Evolutionary conservation across 2,888 invertebrate species (phyloP).

Genomic region (Caenorhabditis sp.): DNA sequence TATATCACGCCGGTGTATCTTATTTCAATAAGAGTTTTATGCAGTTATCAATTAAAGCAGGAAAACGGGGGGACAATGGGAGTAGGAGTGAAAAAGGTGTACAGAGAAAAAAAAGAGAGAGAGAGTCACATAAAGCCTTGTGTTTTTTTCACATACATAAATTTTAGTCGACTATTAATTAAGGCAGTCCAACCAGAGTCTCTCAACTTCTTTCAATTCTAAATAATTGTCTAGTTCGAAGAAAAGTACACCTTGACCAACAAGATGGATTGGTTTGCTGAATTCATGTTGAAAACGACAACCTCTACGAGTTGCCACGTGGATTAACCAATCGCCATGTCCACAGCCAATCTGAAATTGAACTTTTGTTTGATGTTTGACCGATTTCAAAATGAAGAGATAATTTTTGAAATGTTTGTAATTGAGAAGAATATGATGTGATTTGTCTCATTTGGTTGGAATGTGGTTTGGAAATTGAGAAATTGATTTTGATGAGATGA

Average conservation of each 20-base stretch:
- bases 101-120: too few relatives aligned
- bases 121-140: too few relatives aligned
- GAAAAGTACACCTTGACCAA: constrained; percentile 41
- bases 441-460: not conserved
- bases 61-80: too few relatives aligned
- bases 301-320: constrained; percentile 37
- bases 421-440: not conserved
- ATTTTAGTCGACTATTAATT: constrained; percentile 8
- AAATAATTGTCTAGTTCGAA: constrained; percentile 34
- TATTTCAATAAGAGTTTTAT: too few relatives aligned
- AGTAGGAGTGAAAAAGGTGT: too few relatives aligned
- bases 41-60: too few relatives aligned
- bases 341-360: constrained; percentile 47
- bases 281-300: constrained; percentile 39
- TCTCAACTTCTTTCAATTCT: constrained; percentile 21
- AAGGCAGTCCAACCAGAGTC: constrained; percentile 42
- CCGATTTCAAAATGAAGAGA: constrained; percentile 1
- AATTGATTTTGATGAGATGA: too few relatives aligned
- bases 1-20: too few relatives aligned
- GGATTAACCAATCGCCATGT: constrained; percentile 44
- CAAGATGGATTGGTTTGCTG: constrained; percentile 21
- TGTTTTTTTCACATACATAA: too few relatives aligned
- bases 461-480: too few relatives aligned
- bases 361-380: not conserved
- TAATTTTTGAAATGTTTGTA: not conserved